Evolutionary conservation across 2,888 invertebrate species (phyloP).

Genomic region (Pristionchus fissidentatus): DNA sequence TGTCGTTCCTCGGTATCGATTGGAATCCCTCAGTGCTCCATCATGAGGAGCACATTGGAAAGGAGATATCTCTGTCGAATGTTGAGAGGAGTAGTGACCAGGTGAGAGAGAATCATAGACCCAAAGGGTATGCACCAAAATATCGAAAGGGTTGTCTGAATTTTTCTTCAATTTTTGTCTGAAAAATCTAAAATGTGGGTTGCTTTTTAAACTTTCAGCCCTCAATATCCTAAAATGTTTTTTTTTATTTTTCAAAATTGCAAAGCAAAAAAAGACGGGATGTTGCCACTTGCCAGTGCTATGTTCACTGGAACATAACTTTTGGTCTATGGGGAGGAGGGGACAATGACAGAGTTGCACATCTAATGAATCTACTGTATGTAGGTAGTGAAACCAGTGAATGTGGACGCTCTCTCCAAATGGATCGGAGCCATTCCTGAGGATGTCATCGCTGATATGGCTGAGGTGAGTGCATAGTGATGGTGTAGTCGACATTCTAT

Average conservation of each 20-base stretch:
- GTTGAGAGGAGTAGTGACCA: conserved; percentile 67
- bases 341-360: no score
- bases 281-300: no score
- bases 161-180: background rate
- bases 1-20: conserved; percentile 89
- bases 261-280: no score
- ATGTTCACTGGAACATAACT: no score
- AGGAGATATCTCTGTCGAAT: conserved; percentile 77
- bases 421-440: conserved; percentile 80
- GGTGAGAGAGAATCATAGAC: conserved; percentile 31
- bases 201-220: background rate
- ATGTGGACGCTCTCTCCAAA: conserved; percentile 88
- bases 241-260: background rate
- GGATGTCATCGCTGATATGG: conserved; percentile 86
- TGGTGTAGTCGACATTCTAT: no score
- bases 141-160: no score
- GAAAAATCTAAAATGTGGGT: background rate
- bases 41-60: conserved; percentile 96
- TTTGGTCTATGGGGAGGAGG: no score
- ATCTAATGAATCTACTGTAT: background rate
- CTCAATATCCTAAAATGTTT: background rate
- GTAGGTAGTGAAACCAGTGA: conserved; percentile 93
- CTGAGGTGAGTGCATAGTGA: conserved; percentile 46
- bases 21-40: conserved; percentile 95
- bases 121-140: background rate